Conservation (phyloP, 2,113 vertebrate species). For the Apus apus region DNA sequence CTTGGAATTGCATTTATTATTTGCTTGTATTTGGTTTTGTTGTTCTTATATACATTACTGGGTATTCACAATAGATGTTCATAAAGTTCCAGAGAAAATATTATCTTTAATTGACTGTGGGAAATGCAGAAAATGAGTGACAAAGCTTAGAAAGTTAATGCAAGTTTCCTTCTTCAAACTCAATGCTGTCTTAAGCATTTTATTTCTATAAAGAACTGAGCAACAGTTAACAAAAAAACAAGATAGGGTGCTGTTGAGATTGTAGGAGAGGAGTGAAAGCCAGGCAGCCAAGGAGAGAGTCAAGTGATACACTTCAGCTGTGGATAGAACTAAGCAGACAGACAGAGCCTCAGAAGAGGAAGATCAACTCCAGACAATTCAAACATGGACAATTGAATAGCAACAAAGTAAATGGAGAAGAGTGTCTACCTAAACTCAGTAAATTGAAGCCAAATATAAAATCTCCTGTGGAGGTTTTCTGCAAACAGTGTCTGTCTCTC, state of each 20-base stretch:
- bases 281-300: not conserved
- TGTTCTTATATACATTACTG: not conserved
- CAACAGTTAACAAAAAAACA: not conserved
- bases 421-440: not conserved
- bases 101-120: not conserved
- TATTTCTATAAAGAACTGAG: not conserved
- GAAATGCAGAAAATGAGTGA: not conserved
- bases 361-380: not conserved
- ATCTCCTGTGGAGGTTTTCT: constrained; percentile 11
- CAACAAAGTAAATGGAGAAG: not conserved
- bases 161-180: not conserved
- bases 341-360: not conserved
- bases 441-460: constrained; percentile 43
- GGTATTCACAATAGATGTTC: not conserved
- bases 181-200: not conserved
- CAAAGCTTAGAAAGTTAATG: not conserved
- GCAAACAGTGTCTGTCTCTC: not conserved
- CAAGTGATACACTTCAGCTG: not conserved
- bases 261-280: not conserved
- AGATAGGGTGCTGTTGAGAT: not conserved
- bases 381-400: not conserved
- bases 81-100: not conserved
- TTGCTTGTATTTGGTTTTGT: not conserved
- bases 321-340: not conserved
- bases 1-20: not conserved